Percentiles rank a stretch among this genome's conserved stretches.
Conservation (phyloP, 53 echinoderm and acorn worm genomes). For the Arbacia lixula region DNA sequence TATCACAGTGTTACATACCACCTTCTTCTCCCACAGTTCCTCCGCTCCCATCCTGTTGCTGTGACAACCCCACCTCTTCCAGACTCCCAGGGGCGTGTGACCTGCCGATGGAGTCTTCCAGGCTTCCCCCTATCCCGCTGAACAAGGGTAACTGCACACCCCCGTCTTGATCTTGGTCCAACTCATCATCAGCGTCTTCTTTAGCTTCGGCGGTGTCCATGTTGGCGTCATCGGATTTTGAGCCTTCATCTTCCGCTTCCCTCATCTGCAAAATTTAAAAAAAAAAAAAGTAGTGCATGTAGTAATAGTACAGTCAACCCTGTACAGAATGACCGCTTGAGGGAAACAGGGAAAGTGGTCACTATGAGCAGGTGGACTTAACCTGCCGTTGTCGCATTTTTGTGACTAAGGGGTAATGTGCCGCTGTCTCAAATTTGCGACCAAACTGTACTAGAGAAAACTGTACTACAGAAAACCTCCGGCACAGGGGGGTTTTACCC, state of each 20-base stretch:
- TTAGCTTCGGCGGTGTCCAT: slow-evolving; percentile 5
- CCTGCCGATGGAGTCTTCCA: slow-evolving; percentile 44
- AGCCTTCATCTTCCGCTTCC: slow-evolving; percentile 24
- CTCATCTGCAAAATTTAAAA: too few species aligned
- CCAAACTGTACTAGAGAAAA: too few species aligned
- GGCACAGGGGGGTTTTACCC: too few species aligned
- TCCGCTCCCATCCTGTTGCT: background rate
- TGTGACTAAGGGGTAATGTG: too few species aligned
- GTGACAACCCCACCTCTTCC: slow-evolving; percentile 11
- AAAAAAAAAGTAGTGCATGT: too few species aligned
- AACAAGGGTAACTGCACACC: slow-evolving; percentile 47
- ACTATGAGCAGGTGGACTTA: too few species aligned
- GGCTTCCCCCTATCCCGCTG: slow-evolving; percentile 47
- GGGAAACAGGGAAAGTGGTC: too few species aligned
- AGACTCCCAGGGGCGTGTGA: background rate
- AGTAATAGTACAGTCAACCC: too few species aligned
- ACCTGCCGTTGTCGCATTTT: too few species aligned
- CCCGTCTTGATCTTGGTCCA: background rate
- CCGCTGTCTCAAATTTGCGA: too few species aligned
- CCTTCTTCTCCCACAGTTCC: background rate
- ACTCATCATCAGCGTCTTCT: background rate
- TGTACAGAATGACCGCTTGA: too few species aligned
- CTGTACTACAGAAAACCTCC: too few species aligned
- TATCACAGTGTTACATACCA: background rate
- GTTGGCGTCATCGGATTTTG: background rate